Evolutionary conservation across 2,797 vertebrate species (phyloP).

Genomic region (Perodicticus potto): DNA sequence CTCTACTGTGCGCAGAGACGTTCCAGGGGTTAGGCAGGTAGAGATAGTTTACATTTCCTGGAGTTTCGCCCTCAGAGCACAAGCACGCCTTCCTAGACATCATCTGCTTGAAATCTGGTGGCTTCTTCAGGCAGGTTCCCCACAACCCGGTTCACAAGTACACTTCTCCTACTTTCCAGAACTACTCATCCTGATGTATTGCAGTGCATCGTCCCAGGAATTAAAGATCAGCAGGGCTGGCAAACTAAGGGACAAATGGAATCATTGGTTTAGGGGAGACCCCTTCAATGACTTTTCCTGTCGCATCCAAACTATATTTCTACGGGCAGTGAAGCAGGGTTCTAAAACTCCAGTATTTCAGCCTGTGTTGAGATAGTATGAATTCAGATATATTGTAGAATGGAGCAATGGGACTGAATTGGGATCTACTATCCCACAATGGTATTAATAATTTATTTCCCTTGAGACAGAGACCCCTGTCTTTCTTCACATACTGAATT

Average conservation of each 20-base stretch:
- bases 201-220: not conserved
- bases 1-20: not conserved
- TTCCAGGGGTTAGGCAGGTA: not conserved
- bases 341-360: not conserved
- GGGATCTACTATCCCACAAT: not conserved
- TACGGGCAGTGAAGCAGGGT: not conserved
- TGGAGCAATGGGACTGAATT: not conserved
- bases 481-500: not conserved
- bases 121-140: not conserved
- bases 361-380: not conserved
- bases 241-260: not conserved
- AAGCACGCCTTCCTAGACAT: not conserved
- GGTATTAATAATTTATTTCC: not conserved
- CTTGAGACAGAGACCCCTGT: not conserved
- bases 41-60: not conserved
- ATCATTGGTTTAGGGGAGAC: not conserved
- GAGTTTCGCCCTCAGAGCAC: not conserved
- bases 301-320: not conserved
- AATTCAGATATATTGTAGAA: not conserved
- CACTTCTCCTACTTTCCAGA: not conserved
- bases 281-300: not conserved
- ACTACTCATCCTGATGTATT: not conserved
- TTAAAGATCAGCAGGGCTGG: not conserved
- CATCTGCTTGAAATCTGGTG: not conserved
- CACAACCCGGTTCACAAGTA: not conserved